Percentiles rank a stretch among this genome's conserved stretches.
phyloP scores from a whole-genome alignment of 2,797 vertebrate genomes.

The Liasis olivaceus region DNA sequence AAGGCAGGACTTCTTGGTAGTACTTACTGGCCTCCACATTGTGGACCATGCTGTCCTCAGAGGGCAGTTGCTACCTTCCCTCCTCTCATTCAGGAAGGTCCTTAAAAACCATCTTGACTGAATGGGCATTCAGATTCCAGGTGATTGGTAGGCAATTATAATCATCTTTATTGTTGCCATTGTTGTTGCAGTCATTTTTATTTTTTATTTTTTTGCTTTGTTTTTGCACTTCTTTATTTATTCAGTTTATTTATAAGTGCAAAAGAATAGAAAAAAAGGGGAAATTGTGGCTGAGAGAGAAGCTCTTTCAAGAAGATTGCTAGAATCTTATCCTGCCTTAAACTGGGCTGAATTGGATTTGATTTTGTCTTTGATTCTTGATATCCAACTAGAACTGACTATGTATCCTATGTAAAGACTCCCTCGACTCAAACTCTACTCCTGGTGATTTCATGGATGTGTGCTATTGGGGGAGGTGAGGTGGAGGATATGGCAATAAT shows the following conservation, averaged over 20 bases:
- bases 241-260: neutral
- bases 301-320: neutral
- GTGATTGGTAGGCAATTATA: neutral
- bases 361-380: neutral
- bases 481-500: neutral
- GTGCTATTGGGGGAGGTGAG: neutral
- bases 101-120: neutral
- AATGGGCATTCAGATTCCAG: neutral
- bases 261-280: neutral
- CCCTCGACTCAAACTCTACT: neutral
- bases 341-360: neutral
- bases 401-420: neutral
- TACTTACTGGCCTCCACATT: neutral
- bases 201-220: neutral
- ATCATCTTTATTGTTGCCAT: neutral
- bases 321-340: neutral
- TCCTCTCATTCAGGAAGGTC: neutral
- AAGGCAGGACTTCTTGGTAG: neutral
- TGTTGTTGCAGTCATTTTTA: neutral
- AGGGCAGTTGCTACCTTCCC: neutral
- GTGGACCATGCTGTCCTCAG: neutral
- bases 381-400: neutral
- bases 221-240: neutral
- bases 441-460: neutral
- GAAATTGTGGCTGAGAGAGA: neutral